Evolutionary conservation across 2,888 invertebrate species (phyloP).

Genomic region (Drosophila histrio): DNA sequence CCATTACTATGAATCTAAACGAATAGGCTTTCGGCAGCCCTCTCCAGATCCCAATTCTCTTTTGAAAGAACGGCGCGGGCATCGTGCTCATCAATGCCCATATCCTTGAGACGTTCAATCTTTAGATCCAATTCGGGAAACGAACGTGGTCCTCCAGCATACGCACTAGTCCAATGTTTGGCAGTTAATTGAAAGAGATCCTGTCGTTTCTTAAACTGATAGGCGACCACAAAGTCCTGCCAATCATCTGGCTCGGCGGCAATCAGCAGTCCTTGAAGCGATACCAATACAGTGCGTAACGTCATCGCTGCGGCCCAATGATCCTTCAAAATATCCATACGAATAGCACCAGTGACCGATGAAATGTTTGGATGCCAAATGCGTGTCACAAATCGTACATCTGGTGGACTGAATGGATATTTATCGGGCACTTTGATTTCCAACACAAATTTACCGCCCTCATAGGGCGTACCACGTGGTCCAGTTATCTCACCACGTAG

Average conservation of each 20-base stretch:
- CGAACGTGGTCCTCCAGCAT: conserved; percentile 92
- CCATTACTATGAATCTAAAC: conserved; percentile 86
- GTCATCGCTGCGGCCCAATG: conserved; percentile 99
- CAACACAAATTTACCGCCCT: conserved; percentile 95
- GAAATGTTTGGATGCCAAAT: conserved; percentile 99
- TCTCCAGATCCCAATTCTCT: conserved; percentile 95
- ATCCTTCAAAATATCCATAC: conserved; percentile 98
- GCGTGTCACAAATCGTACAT: conserved; percentile 98
- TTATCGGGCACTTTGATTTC: conserved; percentile 99
- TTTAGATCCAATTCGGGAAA: conserved; percentile 93
- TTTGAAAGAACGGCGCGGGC: conserved; percentile 95
- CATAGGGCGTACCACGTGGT: conserved; percentile 98
- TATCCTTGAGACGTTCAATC: conserved; percentile 93
- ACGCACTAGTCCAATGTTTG: conserved; percentile 96
- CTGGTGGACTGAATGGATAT: conserved; percentile 99
- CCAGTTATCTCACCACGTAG: conserved; percentile 97
- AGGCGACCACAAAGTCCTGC: conserved; percentile 98
- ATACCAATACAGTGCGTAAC: conserved; percentile 95
- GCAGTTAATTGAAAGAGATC: conserved; percentile 95
- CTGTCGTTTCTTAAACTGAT: conserved; percentile 95
- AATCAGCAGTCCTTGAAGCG: conserved; percentile 96
- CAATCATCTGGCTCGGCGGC: conserved; percentile 97
- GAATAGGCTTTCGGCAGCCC: conserved; percentile 94
- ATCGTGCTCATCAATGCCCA: conserved; percentile 96
- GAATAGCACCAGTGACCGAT: conserved; percentile 98